phyloP scores from a whole-genome alignment of 1,140 invertebrate species.

The Pogonognathellus flavescens region DNA sequence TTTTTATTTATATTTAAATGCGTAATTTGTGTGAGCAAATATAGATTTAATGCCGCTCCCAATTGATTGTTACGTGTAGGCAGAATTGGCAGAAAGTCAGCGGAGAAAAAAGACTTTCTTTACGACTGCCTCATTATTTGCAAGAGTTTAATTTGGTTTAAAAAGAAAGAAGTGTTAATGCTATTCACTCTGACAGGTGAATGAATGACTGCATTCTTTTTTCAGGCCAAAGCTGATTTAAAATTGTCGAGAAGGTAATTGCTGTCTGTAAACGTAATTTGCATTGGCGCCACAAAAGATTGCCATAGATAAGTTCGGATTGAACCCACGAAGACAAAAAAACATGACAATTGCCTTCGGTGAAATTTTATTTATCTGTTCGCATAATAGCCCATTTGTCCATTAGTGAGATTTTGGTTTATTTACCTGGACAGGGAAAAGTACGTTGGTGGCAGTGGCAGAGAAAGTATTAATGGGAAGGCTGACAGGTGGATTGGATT shows the following conservation, averaged over 20 bases:
- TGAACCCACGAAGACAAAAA: slow-evolving; percentile 5
- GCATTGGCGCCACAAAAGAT: slow-evolving; percentile 31
- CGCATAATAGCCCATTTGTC: slow-evolving; percentile 37
- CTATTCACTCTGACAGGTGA: no score
- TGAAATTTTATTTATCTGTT: slow-evolving; percentile 32
- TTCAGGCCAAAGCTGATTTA: no score
- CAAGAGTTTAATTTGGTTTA: no score
- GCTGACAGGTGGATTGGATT: slow-evolving; percentile 44
- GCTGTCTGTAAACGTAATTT: slow-evolving; percentile 36
- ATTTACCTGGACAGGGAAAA: slow-evolving; percentile 38
- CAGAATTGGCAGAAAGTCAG: no score
- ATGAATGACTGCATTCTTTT: no score
- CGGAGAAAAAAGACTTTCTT: no score
- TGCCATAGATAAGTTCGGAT: slow-evolving; percentile 19
- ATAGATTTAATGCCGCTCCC: no score
- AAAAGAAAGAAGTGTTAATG: no score
- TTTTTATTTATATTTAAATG: no score
- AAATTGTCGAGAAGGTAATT: neutral
- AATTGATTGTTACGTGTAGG: no score
- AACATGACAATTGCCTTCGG: slow-evolving; percentile 30
- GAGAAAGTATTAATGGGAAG: slow-evolving; percentile 46
- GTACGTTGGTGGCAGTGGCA: neutral
- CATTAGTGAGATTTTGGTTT: slow-evolving; percentile 47
- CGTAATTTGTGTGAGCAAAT: no score
- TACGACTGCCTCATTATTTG: no score